A percentile compares a stretch with the other conserved stretches of the same genome.
These are phyloP conservation scores for Heliconius ethilla DNA, from an alignment of 2,888 invertebrate genomes.

Conservation along the genomic window DNA sequence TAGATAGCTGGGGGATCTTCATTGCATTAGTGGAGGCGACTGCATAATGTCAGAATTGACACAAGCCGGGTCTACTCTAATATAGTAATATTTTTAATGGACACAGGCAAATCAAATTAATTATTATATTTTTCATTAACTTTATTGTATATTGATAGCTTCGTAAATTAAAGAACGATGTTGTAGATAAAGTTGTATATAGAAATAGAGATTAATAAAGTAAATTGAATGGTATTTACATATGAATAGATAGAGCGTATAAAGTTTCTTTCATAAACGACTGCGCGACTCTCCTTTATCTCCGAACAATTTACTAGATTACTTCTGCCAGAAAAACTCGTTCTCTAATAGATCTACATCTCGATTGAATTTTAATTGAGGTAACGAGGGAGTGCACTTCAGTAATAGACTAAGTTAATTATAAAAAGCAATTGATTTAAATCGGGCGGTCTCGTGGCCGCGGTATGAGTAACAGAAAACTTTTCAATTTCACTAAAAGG, in stretches of 20 bases:
- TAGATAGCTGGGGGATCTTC: constrained; percentile 55
- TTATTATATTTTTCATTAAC: constrained; percentile 40
- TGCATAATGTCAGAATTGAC: constrained; percentile 74
- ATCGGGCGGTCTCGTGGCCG: constrained; percentile 76
- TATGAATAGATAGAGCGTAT: constrained; percentile 31
- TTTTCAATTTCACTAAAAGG: constrained; percentile 83
- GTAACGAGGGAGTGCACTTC: constrained; percentile 76
- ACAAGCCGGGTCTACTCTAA: constrained; percentile 49
- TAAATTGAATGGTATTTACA: constrained; percentile 34
- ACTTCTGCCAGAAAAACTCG: constrained; percentile 68
- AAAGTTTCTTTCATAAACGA: constrained; percentile 36
- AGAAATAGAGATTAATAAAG: constrained; percentile 33
- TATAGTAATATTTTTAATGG: constrained; percentile 53
- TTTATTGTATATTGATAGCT: constrained; percentile 35
- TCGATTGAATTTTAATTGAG: constrained; percentile 78
- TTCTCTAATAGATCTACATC: constrained; percentile 73
- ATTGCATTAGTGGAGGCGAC: constrained; percentile 69
- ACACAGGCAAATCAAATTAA: constrained; percentile 46
- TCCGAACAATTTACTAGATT: constrained; percentile 63
- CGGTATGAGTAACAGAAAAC: constrained; percentile 81
- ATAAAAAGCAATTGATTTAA: constrained; percentile 82
- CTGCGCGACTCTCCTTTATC: constrained; percentile 50
- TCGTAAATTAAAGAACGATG: constrained; percentile 32
- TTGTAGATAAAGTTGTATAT: constrained; percentile 32
- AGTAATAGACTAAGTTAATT: constrained; percentile 79